phyloP scores from a whole-genome alignment of 1,140 invertebrate species.

The Heliconius himera region DNA sequence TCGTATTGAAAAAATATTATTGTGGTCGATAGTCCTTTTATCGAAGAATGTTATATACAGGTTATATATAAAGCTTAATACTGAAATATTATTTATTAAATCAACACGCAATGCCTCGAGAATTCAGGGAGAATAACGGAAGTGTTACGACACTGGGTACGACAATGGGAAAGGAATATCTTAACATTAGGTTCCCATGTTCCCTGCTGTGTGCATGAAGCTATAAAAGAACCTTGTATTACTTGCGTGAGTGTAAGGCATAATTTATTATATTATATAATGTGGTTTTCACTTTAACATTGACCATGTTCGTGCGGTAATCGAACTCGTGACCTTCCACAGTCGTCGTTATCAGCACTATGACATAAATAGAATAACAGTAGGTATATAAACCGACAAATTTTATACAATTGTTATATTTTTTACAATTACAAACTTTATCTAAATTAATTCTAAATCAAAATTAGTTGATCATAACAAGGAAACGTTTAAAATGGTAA shows the following conservation, averaged over 20 bases:
- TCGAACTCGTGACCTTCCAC: not conserved
- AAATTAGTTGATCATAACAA: not conserved
- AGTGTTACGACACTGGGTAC: too few species aligned
- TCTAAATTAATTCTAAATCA: not conserved
- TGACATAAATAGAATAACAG: not conserved
- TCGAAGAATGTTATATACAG: too few species aligned
- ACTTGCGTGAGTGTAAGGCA: not conserved
- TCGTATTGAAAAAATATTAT: too few species aligned
- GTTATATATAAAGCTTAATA: too few species aligned
- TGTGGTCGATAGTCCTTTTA: too few species aligned
- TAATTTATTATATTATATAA: not conserved
- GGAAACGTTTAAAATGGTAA: slow-evolving; percentile 29
- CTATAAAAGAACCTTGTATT: not conserved
- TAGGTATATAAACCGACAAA: too few species aligned
- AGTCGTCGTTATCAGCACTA: not conserved
- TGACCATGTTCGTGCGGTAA: not conserved
- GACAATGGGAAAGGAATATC: too few species aligned
- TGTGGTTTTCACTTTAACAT: not conserved
- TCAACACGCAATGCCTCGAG: too few species aligned
- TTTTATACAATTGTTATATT: not conserved
- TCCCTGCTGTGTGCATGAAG: too few species aligned
- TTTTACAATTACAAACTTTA: not conserved
- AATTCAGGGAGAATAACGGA: too few species aligned
- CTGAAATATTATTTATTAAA: too few species aligned
- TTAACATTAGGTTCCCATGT: too few species aligned